Conservation (phyloP, 2,797 vertebrate species). For the Poecilia velifera region DNA sequence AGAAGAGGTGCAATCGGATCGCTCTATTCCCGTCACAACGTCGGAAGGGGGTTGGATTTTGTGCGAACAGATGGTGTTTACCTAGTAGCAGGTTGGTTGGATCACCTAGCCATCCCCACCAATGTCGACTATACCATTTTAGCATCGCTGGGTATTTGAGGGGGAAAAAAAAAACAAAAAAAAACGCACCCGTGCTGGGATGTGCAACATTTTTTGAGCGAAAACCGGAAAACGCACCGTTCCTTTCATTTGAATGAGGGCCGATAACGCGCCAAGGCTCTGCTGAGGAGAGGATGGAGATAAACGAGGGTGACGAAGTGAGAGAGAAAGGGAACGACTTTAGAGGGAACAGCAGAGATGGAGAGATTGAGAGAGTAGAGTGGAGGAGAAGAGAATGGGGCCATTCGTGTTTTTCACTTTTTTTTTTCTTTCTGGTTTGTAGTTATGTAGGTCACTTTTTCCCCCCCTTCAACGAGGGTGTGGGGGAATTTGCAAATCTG, state of each 20-base stretch:
- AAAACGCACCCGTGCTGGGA: not conserved
- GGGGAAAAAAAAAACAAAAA: not conserved
- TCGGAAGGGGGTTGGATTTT: slow-evolving; percentile 67
- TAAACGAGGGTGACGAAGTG: slow-evolving; percentile 70
- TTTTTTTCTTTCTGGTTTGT: slow-evolving; percentile 59
- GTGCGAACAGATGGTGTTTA: slow-evolving; percentile 93
- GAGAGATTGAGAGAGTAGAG: slow-evolving; percentile 39
- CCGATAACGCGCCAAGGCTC: slow-evolving; percentile 68
- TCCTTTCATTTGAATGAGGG: slow-evolving; percentile 66
- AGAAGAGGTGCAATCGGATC: slow-evolving; percentile 85
- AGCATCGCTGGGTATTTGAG: slow-evolving; percentile 53
- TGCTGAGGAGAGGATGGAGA: slow-evolving; percentile 67
- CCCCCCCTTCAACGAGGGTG: slow-evolving; percentile 37
- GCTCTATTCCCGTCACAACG: slow-evolving; percentile 73
- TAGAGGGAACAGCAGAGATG: slow-evolving; percentile 53
- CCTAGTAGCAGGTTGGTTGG: slow-evolving; percentile 87
- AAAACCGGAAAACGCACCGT: slow-evolving; percentile 14
- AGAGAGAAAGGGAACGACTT: slow-evolving; percentile 61
- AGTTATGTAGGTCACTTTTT: slow-evolving; percentile 79
- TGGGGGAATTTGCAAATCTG: slow-evolving; percentile 86
- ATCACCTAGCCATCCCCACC: slow-evolving; percentile 84
- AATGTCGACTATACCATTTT: slow-evolving; percentile 76
- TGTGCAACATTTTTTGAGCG: not conserved
- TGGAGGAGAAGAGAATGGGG: slow-evolving; percentile 65
- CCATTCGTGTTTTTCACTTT: slow-evolving; percentile 56